Conservation (phyloP, 2,113 vertebrate species). For the Lutjanus erythropterus region DNA sequence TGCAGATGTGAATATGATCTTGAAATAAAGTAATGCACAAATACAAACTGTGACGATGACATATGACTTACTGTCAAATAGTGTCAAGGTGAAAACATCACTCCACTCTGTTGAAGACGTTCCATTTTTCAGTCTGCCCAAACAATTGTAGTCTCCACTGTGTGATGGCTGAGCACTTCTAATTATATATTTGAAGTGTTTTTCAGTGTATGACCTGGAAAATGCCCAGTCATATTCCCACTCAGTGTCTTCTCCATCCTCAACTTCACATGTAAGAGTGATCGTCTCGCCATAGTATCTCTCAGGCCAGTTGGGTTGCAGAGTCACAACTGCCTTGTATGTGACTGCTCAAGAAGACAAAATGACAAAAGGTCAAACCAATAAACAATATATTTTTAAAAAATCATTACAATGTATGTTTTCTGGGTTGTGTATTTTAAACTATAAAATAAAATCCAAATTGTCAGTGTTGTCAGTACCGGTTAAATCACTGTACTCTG, state of each 20-base stretch:
- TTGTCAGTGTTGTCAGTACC: background rate
- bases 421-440: background rate
- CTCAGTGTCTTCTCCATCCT: background rate
- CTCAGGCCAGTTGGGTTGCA: background rate
- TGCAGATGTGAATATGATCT: background rate
- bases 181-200: background rate
- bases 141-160: background rate
- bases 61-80: background rate
- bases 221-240: constrained; percentile 17
- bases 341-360: background rate
- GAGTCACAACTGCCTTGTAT: background rate
- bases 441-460: background rate
- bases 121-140: background rate
- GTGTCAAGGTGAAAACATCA: background rate
- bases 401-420: too few species aligned
- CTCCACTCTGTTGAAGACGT: background rate
- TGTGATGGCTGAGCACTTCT: too few species aligned
- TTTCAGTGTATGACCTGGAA: background rate
- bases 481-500: constrained; percentile 9
- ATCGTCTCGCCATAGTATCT: background rate
- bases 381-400: too few species aligned
- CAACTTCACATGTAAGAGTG: background rate
- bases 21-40: background rate
- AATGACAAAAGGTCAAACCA: background rate
- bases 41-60: too few species aligned